Evolutionary conservation across 2,797 vertebrate species (phyloP).

Genomic region (Helicolenus hilgendorfi): DNA sequence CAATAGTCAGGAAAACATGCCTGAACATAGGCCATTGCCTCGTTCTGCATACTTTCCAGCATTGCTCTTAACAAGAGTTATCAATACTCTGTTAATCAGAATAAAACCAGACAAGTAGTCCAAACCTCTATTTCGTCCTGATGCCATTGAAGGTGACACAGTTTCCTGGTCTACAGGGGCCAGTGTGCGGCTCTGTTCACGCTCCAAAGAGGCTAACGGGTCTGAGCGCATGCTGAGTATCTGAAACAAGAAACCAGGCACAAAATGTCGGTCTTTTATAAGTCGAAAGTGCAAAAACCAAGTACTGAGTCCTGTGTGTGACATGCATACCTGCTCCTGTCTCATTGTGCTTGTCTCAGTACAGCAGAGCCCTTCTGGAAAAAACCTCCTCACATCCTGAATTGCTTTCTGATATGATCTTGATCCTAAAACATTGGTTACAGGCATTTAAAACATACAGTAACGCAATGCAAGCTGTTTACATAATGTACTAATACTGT

Average conservation of each 20-base stretch:
- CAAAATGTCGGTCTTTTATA: background rate
- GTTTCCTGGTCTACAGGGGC: background rate
- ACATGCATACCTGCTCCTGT: constrained; percentile 76
- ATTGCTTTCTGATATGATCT: constrained; percentile 78
- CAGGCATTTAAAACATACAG: background rate
- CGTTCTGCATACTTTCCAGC: background rate
- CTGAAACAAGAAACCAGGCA: constrained; percentile 36
- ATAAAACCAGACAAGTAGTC: background rate
- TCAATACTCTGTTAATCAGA: background rate
- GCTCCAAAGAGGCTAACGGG: constrained; percentile 33
- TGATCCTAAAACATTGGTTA: constrained; percentile 75
- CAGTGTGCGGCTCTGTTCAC: constrained; percentile 31
- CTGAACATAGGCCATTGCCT: background rate
- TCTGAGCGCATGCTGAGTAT: constrained; percentile 62
- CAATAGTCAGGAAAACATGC: background rate
- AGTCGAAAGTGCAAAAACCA: background rate
- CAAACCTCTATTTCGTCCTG: constrained; percentile 28
- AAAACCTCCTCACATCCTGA: constrained; percentile 83
- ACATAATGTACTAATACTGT: background rate
- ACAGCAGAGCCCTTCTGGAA: constrained; percentile 87
- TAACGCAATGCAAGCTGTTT: background rate
- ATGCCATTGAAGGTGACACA: background rate
- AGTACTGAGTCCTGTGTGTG: background rate
- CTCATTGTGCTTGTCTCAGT: constrained; percentile 59
- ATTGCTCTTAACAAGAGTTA: background rate